Evolutionary conservation across 2,797 vertebrate genomes (phyloP).

Genomic region (Tiaroga cobitis): DNA sequence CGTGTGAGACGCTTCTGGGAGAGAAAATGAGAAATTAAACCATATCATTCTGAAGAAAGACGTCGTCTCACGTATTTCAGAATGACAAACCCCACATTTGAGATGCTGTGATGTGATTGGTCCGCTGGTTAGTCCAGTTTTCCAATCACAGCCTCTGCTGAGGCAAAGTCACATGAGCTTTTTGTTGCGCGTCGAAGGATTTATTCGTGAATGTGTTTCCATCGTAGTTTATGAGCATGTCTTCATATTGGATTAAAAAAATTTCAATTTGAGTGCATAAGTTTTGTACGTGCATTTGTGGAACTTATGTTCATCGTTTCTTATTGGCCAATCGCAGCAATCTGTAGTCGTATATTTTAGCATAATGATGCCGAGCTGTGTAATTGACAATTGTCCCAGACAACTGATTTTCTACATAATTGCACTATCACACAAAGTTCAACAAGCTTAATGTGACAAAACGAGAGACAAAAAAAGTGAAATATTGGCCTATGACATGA

Average conservation of each 20-base stretch:
- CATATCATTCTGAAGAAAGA: neutral
- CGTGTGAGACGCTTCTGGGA: neutral
- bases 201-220: neutral
- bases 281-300: too few relatives aligned
- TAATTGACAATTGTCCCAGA: neutral
- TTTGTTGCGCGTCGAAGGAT: neutral
- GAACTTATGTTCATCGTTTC: neutral
- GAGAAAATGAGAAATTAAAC: neutral
- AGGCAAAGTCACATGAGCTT: neutral
- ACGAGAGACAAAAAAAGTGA: slow-evolving; percentile 50
- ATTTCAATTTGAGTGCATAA: too few relatives aligned
- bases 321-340: neutral
- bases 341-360: neutral
- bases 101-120: neutral
- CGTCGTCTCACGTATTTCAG: neutral
- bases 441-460: neutral
- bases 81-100: neutral
- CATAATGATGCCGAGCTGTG: neutral
- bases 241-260: neutral
- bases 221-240: neutral
- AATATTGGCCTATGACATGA: slow-evolving; percentile 55
- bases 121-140: neutral
- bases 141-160: neutral
- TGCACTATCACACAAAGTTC: neutral
- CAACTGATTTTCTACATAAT: neutral